Base-by-base conservation (phyloP, 2,113 vertebrate species). In the Apteryx owenii region DNA sequence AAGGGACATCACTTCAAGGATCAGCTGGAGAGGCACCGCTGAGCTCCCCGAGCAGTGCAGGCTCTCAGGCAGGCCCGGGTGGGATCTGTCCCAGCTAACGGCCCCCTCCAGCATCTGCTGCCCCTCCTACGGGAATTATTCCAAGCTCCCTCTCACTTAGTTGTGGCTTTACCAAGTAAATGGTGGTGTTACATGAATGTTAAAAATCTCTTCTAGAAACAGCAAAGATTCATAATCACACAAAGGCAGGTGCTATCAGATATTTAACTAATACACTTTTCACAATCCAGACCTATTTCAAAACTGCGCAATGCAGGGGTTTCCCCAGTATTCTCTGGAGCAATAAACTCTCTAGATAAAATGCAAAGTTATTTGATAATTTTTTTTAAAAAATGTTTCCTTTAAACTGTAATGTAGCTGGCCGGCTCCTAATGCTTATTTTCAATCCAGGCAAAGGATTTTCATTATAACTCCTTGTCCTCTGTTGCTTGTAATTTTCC, bases 191-290 rank as follows among this genome's bases (percentile, higher is more conserved):
- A 79, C 20, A 36, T 1, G 1, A 70, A 29, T 0, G 2, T 5
- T 18, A 44, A 92, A 61, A 33, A 13, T 22, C 23, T 58, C 18
- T 78, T 70, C 9, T 36, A 70, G 89, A 93, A 4, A 14, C 14
- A 54, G 20, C 23, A 58, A 15, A 8, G 23, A 25, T 21, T 61
- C 1, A 1, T 7, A 61, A 38, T 64, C 58, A 48, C 8, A 22
- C 3, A 69, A 28, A 64, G 12, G 17, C 0, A 26, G 26, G 5
- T 7, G 26, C 18, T 46, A 50, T 3, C 2, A 0, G 3, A 8
- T n/a, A 31, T 84, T 86, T 86, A 71, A 71, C n/a, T 42, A n/a
- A 51, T 1, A 11, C 3, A 21, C 9, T 23, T 58, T 76, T 61
- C 7, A 8, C 25, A 62, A 66, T 25, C 28, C 26, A 40, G 38